Percentiles rank a stretch among this genome's conserved stretches.
phyloP scores from a whole-genome alignment of 92 coral and sea anemone species.

The Montipora capitata region DNA sequence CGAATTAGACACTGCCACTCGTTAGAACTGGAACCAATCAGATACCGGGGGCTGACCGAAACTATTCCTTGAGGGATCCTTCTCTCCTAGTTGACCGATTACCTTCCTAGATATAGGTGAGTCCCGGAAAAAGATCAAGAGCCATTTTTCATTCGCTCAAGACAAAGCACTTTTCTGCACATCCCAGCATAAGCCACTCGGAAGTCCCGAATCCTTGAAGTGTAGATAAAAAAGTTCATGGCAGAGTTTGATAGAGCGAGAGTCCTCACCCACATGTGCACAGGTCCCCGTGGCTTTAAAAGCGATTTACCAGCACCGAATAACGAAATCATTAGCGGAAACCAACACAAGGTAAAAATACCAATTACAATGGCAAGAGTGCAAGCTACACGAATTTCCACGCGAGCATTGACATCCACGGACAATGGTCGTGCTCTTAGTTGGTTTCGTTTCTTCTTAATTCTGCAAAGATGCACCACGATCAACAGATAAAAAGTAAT shows the following conservation, averaged over 20 bases:
- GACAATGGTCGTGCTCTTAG: neutral
- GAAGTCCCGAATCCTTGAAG: constrained; percentile 14
- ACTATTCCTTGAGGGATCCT: no score
- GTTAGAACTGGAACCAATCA: no score
- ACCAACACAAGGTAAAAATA: constrained; percentile 57
- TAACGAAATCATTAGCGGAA: constrained; percentile 41
- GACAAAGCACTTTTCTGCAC: neutral
- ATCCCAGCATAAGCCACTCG: neutral
- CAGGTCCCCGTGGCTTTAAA: neutral
- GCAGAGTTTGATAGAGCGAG: constrained; percentile 25
- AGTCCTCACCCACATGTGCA: constrained; percentile 24
- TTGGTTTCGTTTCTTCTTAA: neutral
- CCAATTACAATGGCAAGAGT: constrained; percentile 58
- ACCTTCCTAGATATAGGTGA: no score
- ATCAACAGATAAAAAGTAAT: neutral
- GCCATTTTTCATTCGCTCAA: neutral
- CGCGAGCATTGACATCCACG: neutral
- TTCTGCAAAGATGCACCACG: neutral
- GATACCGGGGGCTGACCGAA: no score
- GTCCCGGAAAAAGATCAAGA: no score
- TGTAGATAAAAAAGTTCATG: constrained; percentile 41
- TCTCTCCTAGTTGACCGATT: no score
- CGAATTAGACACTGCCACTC: no score
- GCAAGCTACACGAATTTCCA: constrained; percentile 58
- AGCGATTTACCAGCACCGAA: constrained; percentile 6